A percentile compares a stretch with the other conserved stretches of the same genome.
These are phyloP conservation scores for Coluber constrictor DNA, from an alignment of 2,797 vertebrate genomes.

Conservation along the genomic window DNA sequence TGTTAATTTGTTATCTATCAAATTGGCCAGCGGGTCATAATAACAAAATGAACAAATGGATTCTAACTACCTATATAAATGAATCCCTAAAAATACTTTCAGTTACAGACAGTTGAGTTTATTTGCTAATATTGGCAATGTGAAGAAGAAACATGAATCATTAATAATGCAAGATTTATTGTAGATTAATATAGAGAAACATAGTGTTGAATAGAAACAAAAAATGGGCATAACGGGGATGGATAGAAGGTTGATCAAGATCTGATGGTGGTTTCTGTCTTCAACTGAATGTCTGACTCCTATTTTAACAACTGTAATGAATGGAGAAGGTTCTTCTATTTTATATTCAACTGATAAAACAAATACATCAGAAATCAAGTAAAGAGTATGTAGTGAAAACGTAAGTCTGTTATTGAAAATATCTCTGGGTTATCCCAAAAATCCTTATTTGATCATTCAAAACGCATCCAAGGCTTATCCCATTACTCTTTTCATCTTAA, in stretches of 20 bases:
- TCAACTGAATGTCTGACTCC: neutral
- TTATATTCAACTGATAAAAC: neutral
- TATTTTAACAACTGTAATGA: neutral
- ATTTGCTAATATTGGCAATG: neutral
- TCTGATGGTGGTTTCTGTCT: neutral
- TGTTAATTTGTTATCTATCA: neutral
- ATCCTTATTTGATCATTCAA: neutral
- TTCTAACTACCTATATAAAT: neutral
- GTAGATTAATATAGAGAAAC: constrained; percentile 36
- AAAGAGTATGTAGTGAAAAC: neutral
- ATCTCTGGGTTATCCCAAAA: neutral
- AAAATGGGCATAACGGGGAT: neutral
- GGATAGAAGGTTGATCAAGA: neutral
- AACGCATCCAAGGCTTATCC: neutral
- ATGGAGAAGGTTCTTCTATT: neutral
- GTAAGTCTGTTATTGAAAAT: neutral
- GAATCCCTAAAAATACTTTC: neutral
- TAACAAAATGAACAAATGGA: neutral
- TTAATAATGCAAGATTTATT: constrained; percentile 14
- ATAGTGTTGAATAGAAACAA: constrained; percentile 34
- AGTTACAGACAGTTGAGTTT: neutral
- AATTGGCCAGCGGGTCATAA: neutral
- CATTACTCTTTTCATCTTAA: neutral
- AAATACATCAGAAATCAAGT: neutral
- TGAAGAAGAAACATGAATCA: constrained; percentile 30